Conservation (phyloP, 1,140 invertebrate species). For the Diabrotica undecimpunctata region DNA sequence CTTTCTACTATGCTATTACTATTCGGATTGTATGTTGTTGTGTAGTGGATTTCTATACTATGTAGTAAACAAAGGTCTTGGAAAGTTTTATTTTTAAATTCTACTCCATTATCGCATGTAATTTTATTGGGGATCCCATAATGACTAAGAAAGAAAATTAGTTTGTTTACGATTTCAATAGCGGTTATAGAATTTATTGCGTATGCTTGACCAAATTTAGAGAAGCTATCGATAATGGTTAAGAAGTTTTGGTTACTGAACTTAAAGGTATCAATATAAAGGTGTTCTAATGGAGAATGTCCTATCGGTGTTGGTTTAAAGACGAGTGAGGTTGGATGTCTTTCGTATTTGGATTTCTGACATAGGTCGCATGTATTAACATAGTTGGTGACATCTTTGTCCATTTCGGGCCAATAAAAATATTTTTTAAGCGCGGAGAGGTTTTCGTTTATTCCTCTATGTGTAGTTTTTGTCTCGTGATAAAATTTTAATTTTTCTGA, state of each 20-base stretch:
- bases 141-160: background rate
- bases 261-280: no score
- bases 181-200: background rate
- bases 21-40: slow-evolving; percentile 21
- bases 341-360: background rate
- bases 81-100: slow-evolving; percentile 29
- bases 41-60: slow-evolving; percentile 27
- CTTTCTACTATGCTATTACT: background rate
- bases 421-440: background rate
- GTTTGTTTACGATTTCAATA: background rate
- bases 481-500: background rate
- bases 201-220: no score
- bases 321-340: slow-evolving; percentile 1
- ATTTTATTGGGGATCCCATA: slow-evolving; percentile 23
- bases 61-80: slow-evolving; percentile 26
- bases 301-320: background rate
- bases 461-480: background rate
- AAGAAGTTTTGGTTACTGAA: background rate
- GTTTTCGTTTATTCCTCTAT: no score
- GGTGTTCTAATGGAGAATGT: background rate
- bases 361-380: background rate
- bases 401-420: background rate
- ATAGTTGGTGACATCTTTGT: background rate
- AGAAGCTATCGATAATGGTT: slow-evolving; percentile 1
- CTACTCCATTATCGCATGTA: slow-evolving; percentile 22